Evolutionary conservation across 1,140 invertebrate species (phyloP), one percentile per base, ranked within the genome.

Genomic region (Monochamus saltuarius): DNA sequence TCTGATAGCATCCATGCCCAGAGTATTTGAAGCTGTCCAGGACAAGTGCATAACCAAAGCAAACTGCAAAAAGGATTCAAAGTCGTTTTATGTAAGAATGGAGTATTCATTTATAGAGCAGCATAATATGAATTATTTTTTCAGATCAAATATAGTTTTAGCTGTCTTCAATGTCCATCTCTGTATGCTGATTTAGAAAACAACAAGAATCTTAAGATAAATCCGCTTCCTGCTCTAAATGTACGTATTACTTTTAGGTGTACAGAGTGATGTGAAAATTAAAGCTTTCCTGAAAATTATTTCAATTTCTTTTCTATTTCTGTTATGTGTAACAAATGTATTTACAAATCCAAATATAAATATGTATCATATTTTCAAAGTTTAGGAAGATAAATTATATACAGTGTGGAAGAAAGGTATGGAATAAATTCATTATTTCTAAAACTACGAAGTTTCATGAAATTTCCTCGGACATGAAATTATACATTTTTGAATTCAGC

Each of bases 1-100:
- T 0, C 76, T 91, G 17, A 90, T 91, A 40, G 87, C 88, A 1
- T 85, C 85, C 9, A 90, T 91, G 87, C 89, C 89, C 0, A 79
- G 83, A 51, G 89, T 91, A 0, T 89, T 90, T 66, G 87, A 89
- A 76, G 86, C 89, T 0, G 88, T 91, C 1, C 86, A 90, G 73
- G 88, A 90, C 65, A 89, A 87, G 68, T 90, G 88, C 67, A 91
- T 91, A 40, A 87, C 84, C 0, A 90, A 89, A 74, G 88, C 89
- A 0, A 88, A 90, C 69, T 89, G 87, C 73, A 91, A 91, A 69
- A 88, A 89, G 74, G 89, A 91, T 69, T 89, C 87, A 0, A 91
- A 91, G 73, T 85, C 84, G 47, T 91, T 89, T 77, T 89, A 89
- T 73, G 89, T 90, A 81, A 87, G 84, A 81, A 7, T 49, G 1